Percentiles rank a stretch among this genome's conserved stretches.
phyloP scores from a whole-genome alignment of 2,797 vertebrate genomes.

The Lagocephalus sceleratus region DNA sequence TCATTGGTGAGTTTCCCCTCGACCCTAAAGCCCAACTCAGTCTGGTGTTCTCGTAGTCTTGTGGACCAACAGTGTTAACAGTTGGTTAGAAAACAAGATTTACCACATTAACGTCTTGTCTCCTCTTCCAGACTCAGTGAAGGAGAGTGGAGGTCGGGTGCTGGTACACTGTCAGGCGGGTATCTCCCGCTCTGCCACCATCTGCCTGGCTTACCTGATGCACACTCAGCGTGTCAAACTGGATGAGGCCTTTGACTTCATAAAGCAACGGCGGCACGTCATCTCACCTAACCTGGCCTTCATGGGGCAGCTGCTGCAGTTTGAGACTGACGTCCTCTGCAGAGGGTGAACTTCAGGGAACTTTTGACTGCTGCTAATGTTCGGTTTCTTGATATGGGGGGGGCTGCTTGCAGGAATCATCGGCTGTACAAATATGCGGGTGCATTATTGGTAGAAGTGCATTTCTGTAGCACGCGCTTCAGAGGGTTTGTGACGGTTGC shows the following conservation, averaged over 20 bases:
- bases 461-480: neutral
- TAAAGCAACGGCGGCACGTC: slow-evolving; percentile 82
- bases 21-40: neutral
- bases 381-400: neutral
- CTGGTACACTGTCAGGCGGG: slow-evolving; percentile 89
- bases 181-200: slow-evolving; percentile 87
- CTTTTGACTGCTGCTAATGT: neutral
- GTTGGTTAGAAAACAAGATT: too few species aligned
- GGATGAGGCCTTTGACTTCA: slow-evolving; percentile 86
- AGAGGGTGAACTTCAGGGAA: slow-evolving; percentile 59
- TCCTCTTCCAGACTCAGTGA: slow-evolving; percentile 78
- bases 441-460: neutral
- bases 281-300: slow-evolving; percentile 87
- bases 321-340: slow-evolving; percentile 84
- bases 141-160: slow-evolving; percentile 80
- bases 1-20: slow-evolving; percentile 76
- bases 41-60: neutral
- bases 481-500: neutral
- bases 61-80: slow-evolving; percentile 36
- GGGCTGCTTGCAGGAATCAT: neutral
- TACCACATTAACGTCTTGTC: slow-evolving; percentile 20
- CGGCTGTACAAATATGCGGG: neutral
- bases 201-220: slow-evolving; percentile 88
- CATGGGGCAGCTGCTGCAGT: slow-evolving; percentile 88
- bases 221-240: slow-evolving; percentile 79